A percentile compares a stretch with the other conserved stretches of the same genome.
Conservation (phyloP, 2,797 vertebrate genomes). For the Pantherophis alleghaniensis region DNA sequence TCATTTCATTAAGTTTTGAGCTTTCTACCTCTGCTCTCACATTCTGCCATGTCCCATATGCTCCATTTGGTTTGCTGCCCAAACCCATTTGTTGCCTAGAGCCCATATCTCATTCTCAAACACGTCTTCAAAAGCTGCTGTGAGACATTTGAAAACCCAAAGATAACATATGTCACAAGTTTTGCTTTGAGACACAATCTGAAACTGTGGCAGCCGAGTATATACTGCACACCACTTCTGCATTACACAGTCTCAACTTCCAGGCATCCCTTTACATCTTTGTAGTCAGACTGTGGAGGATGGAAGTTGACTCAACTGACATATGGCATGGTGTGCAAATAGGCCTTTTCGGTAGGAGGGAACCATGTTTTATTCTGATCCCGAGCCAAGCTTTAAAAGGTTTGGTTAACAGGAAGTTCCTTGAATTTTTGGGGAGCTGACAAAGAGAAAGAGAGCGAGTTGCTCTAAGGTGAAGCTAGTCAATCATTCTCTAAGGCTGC, state of each 20-base stretch:
- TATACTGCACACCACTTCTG: background rate
- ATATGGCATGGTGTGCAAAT: background rate
- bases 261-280: background rate
- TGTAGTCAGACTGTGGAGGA: background rate
- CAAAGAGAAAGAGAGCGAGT: background rate
- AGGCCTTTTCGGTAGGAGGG: background rate
- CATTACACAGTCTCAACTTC: background rate
- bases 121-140: background rate
- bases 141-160: conserved; percentile 22
- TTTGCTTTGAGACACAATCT: conserved; percentile 18
- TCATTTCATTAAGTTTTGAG: conserved; percentile 25
- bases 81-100: background rate
- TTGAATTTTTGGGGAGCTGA: background rate
- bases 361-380: background rate
- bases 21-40: background rate
- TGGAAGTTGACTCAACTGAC: conserved; percentile 1
- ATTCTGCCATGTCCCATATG: background rate
- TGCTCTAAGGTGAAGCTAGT: background rate
- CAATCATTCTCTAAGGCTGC: background rate
- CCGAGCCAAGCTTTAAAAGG: background rate
- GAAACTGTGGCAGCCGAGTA: conserved; percentile 4
- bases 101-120: background rate
- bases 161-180: background rate
- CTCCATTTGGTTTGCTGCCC: background rate
- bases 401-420: background rate